A percentile compares a stretch with the other conserved stretches of the same genome.
Conservation (phyloP, 2,888 invertebrate species). For the Clanis bilineata region DNA sequence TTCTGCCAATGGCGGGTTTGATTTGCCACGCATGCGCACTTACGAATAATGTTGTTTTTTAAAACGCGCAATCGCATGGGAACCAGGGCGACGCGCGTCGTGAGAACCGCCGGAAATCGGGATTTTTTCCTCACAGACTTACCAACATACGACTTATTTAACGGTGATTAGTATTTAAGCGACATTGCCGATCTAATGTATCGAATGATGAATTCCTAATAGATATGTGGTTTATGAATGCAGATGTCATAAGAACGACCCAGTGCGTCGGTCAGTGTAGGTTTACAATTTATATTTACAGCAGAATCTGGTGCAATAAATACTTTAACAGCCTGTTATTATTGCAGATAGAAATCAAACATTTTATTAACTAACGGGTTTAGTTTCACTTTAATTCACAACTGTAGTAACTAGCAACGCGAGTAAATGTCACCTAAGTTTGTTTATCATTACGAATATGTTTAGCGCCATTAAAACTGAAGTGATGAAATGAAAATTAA, state of each 20-base stretch:
- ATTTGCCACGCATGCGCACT: conserved; percentile 64
- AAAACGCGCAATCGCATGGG: conserved; percentile 60
- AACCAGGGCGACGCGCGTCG: conserved; percentile 64
- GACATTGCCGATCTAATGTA: conserved; percentile 39
- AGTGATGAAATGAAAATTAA: background rate
- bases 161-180: conserved; percentile 44
- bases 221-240: background rate
- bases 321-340: conserved; percentile 17
- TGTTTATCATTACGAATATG: background rate
- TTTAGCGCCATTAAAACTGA: background rate
- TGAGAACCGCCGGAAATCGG: conserved; percentile 67
- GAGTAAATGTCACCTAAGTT: background rate
- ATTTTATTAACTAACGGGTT: conserved; percentile 11
- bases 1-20: conserved; percentile 60
- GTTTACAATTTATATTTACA: conserved; percentile 13
- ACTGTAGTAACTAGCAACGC: background rate
- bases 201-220: background rate
- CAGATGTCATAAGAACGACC: background rate
- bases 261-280: background rate
- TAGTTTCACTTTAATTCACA: conserved; percentile 1
- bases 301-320: conserved; percentile 13
- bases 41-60: conserved; percentile 57
- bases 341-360: conserved; percentile 15
- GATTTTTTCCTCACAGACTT: conserved; percentile 53
- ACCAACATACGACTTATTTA: conserved; percentile 42